Evolutionary conservation across 2,888 invertebrate genomes (phyloP), one percentile per base, ranked within the genome.

Genomic region (Limenitis camilla): DNA sequence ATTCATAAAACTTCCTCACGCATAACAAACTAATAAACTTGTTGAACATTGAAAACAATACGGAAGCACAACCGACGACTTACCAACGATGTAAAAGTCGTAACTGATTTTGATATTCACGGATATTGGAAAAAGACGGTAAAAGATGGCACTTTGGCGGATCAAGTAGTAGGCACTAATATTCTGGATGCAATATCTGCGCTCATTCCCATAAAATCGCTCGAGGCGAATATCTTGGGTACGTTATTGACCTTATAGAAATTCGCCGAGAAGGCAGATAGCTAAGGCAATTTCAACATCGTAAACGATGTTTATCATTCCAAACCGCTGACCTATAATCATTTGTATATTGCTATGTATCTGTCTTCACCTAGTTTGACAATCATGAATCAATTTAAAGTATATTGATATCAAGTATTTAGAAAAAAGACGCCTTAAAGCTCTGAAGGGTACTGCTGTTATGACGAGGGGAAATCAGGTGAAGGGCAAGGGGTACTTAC

Each of bases 71-170:
- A n/a, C n/a, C n/a, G n/a, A n/a, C n/a, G n/a, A n/a, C n/a, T n/a
- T n/a, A n/a, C n/a, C n/a, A n/a, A n/a, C n/a, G 10, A 41, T 55
- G 51, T 40, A 48, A 59, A 58, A 47, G 39, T 54, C 42, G 52
- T 56, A 56, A 55, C 55, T 43, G 39, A n/a, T n/a, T n/a, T 49
- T 51, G 70, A 79, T 78, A 77, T 79, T 78, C 74, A 71, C 76
- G 76, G 79, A 79, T 82, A 81, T 83, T 80, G 79, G 79, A 75
- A 78, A 78, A 77, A 77, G 75, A 76, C 76, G 74, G 72, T 72
- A 69, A 74, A 76, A 75, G 75, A 76, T 73, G 75, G 72, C 69
- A 72, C 74, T 75, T 43, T 70, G 65, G 67, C 73, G 77, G 79
- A 80, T 81, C 76, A 77, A 59, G 58, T 52, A 72, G 71, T 72